phyloP scores from a whole-genome alignment of 2,888 invertebrate genomes.

The Drosophila multiciliata region DNA sequence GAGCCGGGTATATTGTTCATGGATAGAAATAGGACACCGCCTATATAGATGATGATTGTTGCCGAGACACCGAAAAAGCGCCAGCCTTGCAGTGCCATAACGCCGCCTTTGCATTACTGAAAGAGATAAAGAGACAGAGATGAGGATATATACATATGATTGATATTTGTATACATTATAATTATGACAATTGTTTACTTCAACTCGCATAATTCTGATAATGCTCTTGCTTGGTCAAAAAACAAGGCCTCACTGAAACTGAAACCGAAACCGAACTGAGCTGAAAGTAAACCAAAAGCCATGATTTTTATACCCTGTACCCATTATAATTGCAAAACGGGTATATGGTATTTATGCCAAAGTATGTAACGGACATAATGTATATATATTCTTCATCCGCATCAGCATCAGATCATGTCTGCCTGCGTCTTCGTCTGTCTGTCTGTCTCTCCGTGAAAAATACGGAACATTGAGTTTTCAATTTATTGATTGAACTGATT shows the following conservation, averaged over 20 bases:
- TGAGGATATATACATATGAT: slow-evolving; percentile 3
- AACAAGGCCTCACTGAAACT: not conserved
- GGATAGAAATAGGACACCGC: slow-evolving; percentile 84
- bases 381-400: not conserved
- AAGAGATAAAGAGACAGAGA: slow-evolving; percentile 15
- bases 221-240: slow-evolving; percentile 9
- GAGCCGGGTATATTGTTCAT: slow-evolving; percentile 84
- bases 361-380: not conserved
- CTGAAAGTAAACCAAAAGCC: slow-evolving; percentile 32
- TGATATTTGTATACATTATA: slow-evolving; percentile 1
- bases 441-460: not conserved
- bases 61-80: slow-evolving; percentile 85
- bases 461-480: not conserved
- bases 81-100: slow-evolving; percentile 85
- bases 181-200: slow-evolving; percentile 11
- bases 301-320: slow-evolving; percentile 12
- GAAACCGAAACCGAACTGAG: slow-evolving; percentile 4
- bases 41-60: slow-evolving; percentile 84
- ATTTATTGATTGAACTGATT: not conserved
- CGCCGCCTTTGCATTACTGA: slow-evolving; percentile 82
- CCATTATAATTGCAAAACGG: not conserved
- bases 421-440: not conserved
- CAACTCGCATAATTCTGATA: slow-evolving; percentile 12
- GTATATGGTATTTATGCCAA: not conserved
- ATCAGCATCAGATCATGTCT: not conserved